Evolutionary conservation across 2,113 vertebrate genomes (phyloP).

Genomic region (Dasyprocta punctata): DNA sequence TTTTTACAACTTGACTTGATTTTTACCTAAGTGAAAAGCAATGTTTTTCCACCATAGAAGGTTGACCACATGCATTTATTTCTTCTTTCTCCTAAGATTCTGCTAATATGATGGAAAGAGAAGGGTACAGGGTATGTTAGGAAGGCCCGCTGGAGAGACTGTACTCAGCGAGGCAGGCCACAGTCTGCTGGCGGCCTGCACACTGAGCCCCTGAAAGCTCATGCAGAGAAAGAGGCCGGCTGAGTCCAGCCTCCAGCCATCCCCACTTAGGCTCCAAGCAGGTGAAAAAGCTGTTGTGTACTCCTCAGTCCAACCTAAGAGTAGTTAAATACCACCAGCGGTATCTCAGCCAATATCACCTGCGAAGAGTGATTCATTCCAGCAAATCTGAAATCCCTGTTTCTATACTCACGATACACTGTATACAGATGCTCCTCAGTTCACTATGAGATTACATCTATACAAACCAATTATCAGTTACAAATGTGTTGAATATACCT

Average conservation of each 20-base stretch:
- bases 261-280: neutral
- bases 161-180: neutral
- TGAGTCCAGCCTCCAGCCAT: neutral
- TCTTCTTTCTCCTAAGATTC: neutral
- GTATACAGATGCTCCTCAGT: neutral
- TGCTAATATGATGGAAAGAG: neutral
- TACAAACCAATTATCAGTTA: neutral
- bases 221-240: neutral
- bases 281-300: neutral
- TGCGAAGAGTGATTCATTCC: neutral
- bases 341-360: neutral
- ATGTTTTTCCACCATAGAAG: neutral
- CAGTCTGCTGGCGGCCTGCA: fast-evolving
- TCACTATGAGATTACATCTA: neutral
- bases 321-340: neutral
- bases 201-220: fast-evolving
- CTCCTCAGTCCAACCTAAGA: neutral
- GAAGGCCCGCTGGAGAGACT: neutral
- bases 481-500: neutral
- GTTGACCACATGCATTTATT: neutral
- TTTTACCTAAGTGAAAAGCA: neutral
- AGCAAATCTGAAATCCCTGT: neutral
- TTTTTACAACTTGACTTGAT: neutral
- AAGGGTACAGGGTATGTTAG: neutral
- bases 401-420: neutral